Conservation (phyloP, 2,797 vertebrate genomes). For the Ctenopoma kingsleyae region DNA sequence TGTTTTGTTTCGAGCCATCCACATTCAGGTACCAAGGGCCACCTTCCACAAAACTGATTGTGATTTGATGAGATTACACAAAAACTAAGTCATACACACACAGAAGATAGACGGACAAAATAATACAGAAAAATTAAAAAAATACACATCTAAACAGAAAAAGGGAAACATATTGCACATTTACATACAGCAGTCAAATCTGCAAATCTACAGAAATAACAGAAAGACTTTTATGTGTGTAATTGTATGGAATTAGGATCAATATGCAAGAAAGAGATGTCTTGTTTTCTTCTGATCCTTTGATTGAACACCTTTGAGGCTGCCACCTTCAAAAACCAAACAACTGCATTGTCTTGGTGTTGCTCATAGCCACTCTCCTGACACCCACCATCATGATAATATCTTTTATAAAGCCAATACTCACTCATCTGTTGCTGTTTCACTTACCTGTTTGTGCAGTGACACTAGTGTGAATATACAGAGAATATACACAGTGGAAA, state of each 20-base stretch:
- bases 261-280: not conserved
- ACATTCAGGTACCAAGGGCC: not conserved
- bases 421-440: slow-evolving; percentile 14
- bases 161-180: too few relatives aligned
- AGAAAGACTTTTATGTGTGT: too few relatives aligned
- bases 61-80: slow-evolving; percentile 11
- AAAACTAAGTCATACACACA: too few relatives aligned
- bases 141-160: too few relatives aligned
- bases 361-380: slow-evolving; percentile 7
- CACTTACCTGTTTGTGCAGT: slow-evolving; percentile 5
- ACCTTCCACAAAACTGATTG: not conserved
- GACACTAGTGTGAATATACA: not conserved
- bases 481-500: too few relatives aligned
- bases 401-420: slow-evolving; percentile 15
- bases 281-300: slow-evolving; percentile 24
- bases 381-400: not conserved
- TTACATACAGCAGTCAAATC: too few relatives aligned
- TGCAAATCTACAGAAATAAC: too few relatives aligned
- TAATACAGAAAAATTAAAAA: too few relatives aligned
- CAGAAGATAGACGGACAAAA: too few relatives aligned
- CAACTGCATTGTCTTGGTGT: not conserved
- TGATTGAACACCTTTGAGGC: slow-evolving; percentile 30
- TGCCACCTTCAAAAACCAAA: slow-evolving; percentile 16
- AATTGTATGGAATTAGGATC: too few relatives aligned
- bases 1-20: not conserved